Percentiles rank a stretch among this genome's conserved stretches.
phyloP scores from a whole-genome alignment of 2,888 invertebrate genomes.

The Copidosoma aretas region DNA sequence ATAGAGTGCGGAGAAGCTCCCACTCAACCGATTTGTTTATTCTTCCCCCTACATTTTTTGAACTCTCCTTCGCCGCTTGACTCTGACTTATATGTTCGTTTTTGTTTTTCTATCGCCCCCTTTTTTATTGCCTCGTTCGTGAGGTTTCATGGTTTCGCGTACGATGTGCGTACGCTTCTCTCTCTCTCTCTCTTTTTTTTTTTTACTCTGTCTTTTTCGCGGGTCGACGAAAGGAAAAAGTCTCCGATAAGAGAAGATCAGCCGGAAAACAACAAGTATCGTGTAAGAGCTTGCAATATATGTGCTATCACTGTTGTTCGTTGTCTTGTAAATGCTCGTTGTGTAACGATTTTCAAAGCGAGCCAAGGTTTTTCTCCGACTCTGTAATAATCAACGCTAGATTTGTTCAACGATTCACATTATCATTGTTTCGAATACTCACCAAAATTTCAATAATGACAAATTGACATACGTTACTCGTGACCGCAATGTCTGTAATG shows the following conservation, averaged over 20 bases:
- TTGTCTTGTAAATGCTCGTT: background rate
- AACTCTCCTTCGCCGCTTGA: background rate
- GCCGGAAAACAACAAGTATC: background rate
- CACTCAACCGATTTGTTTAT: constrained; percentile 4
- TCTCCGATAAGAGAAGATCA: background rate
- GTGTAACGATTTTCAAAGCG: constrained; percentile 19
- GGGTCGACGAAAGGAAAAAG: background rate
- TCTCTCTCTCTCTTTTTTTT: constrained; percentile 19
- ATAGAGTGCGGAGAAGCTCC: constrained; percentile 49
- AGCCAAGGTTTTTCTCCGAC: background rate
- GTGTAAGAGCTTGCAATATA: background rate
- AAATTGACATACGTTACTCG: no score
- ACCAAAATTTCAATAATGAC: no score
- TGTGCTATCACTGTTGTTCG: constrained; percentile 1
- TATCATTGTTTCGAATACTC: no score
- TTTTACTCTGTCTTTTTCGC: constrained; percentile 1
- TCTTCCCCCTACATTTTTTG: constrained; percentile 10
- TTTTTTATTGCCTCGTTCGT: background rate
- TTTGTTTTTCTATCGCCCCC: constrained; percentile 1
- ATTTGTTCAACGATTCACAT: no score
- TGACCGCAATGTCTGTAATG: no score
- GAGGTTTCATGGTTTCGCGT: background rate
- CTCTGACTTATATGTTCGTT: no score
- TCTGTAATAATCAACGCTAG: no score
- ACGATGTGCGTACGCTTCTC: constrained; percentile 1